phyloP scores from a whole-genome alignment of 2,113 vertebrate species.

The Lophotis ruficrista region DNA sequence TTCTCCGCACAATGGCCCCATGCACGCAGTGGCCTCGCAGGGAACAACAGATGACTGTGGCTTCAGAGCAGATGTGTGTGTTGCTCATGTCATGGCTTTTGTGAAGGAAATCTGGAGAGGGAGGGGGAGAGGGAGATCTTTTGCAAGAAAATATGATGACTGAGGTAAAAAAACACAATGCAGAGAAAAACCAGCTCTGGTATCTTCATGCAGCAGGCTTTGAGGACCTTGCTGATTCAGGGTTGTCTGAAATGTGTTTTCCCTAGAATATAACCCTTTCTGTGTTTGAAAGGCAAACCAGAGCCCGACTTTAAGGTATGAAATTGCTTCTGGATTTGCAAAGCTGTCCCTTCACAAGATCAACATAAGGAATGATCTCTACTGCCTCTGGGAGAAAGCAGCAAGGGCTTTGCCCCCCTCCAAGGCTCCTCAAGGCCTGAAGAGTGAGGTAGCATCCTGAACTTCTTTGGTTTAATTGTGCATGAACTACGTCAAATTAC shows the following conservation, averaged over 20 bases:
- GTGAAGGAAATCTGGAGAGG: background rate
- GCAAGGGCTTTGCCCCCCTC: background rate
- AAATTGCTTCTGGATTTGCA: background rate
- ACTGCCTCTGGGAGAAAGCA: background rate
- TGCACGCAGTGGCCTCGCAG: background rate
- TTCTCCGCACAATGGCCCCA: background rate
- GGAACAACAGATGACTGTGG: constrained; percentile 15
- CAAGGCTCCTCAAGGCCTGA: background rate
- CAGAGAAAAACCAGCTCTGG: background rate
- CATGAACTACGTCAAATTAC: background rate
- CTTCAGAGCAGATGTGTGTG: background rate
- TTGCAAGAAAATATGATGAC: background rate
- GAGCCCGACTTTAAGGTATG: background rate
- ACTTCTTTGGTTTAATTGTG: background rate
- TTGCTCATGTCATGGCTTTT: background rate
- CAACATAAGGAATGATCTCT: background rate
- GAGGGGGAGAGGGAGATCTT: background rate
- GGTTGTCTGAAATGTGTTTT: background rate
- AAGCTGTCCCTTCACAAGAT: background rate
- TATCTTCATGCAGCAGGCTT: background rate
- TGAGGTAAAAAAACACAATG: background rate
- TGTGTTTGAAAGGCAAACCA: background rate
- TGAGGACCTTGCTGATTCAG: background rate
- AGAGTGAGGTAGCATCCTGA: background rate
- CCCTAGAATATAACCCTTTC: background rate